Base-by-base conservation (phyloP, 2,113 vertebrate species). In the Copsychus sechellarum region DNA sequence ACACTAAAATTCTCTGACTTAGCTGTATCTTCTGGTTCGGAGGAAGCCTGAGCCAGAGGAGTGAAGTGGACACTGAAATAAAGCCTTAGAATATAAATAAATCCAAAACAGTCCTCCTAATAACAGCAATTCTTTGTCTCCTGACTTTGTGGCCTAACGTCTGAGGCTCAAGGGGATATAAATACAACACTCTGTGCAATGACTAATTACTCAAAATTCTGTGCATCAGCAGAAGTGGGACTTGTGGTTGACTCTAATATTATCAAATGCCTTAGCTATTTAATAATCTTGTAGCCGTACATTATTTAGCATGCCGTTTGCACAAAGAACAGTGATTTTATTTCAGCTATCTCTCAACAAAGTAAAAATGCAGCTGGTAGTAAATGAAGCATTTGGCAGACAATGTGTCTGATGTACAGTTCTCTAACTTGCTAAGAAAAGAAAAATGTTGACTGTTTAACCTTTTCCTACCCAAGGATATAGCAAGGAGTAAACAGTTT, bases 61-160 rank as follows among this genome's bases (percentile, higher is more conserved):
- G 93, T 82, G 65, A 92, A 96, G 85, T 95, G 90, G 97, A 91
- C 97, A 96, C 93, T 91, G 81, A 95, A 96, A 97, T 95, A 95
- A 97, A 98, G 87, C 94, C 85, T 93, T 96, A 95, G 80, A 92
- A 89, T 96, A 97, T 95, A 97, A 97, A 98, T 97, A 97, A 96
- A 97, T 94, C 86, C 91, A 84, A 96, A 95, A 45, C 92, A 94
- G 90, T 80, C 93, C 94, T 97, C 93, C 96, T 96, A 96, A 96
- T 96, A 96, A 96, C 94, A 96, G 97, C 96, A 97, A 97, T 96
- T 96, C 96, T 97, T 97, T 98, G 97, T 97, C 97, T 98, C 95
- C 96, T 96, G 97, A 97, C 90, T 98, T 96, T 98, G 97, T 98
- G 98, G 98, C 97, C 97, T 98, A 98, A 98, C 97, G 96, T 98